phyloP scores from a whole-genome alignment of 2,113 vertebrate genomes.

The Campylomormyrus tamandua region DNA sequence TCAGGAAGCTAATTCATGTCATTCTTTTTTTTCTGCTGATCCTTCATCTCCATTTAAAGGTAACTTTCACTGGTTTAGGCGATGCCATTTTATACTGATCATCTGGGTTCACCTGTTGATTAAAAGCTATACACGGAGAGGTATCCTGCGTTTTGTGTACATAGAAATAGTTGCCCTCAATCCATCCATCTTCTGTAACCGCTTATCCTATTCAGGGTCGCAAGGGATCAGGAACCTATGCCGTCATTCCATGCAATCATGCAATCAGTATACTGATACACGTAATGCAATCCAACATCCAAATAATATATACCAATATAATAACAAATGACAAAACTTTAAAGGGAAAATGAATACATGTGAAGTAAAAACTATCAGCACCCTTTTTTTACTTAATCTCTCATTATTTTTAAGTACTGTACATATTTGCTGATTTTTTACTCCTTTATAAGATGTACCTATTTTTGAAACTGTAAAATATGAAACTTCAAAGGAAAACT shows the following conservation, averaged over 20 bases:
- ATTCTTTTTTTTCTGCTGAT: neutral
- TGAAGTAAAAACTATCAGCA: neutral
- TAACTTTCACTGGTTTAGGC: neutral
- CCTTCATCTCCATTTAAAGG: neutral
- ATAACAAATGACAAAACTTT: neutral
- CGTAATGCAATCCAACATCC: neutral
- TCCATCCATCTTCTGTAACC: neutral
- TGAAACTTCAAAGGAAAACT: neutral
- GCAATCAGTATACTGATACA: neutral
- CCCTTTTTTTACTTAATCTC: neutral
- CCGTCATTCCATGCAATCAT: neutral
- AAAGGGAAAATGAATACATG: neutral
- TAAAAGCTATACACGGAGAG: neutral
- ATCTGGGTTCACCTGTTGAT: neutral
- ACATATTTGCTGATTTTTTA: neutral
- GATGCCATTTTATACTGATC: neutral
- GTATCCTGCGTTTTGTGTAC: neutral
- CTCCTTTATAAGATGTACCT: neutral
- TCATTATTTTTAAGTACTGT: neutral
- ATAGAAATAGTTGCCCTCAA: neutral
- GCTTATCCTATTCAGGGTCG: too few relatives aligned
- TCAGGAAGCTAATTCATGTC: neutral
- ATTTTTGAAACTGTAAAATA: neutral
- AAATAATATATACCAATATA: neutral
- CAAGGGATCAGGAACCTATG: too few relatives aligned